A percentile compares a stretch with the other conserved stretches of the same genome.
phyloP scores from a whole-genome alignment of 2,888 invertebrate species.

The Agelastica alni region DNA sequence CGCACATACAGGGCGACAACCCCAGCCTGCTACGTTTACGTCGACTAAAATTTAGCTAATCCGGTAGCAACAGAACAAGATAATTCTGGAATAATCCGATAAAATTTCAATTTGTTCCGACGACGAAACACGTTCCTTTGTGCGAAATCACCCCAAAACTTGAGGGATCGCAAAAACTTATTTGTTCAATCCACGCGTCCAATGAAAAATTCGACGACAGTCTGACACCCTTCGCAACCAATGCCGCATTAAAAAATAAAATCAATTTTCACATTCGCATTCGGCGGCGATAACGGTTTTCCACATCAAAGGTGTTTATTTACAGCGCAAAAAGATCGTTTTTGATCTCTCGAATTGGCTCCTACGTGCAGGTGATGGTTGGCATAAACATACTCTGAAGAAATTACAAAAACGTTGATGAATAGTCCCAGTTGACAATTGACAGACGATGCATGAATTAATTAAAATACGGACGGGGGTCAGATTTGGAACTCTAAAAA shows the following conservation, averaged over 20 bases:
- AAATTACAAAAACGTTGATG: no score
- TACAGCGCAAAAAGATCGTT: neutral
- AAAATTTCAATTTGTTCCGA: constrained; percentile 1
- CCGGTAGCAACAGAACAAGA: no score
- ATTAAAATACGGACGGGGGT: no score
- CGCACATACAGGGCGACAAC: no score
- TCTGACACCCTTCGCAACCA: constrained; percentile 3
- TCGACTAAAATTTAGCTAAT: no score
- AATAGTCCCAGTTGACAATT: no score
- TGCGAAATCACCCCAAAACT: constrained; percentile 3
- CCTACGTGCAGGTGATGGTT: neutral
- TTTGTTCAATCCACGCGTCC: constrained; percentile 1
- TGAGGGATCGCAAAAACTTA: constrained; percentile 1
- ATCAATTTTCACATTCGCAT: constrained; percentile 26
- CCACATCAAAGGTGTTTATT: constrained; percentile 25
- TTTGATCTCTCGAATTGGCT: neutral
- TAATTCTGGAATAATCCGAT: neutral
- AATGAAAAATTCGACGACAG: constrained; percentile 4
- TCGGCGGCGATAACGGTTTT: constrained; percentile 24
- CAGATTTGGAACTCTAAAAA: no score
- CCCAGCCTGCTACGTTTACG: no score
- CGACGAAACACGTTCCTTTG: constrained; percentile 12
- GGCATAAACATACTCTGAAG: no score
- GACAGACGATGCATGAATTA: no score
- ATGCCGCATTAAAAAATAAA: constrained; percentile 31